phyloP scores from a whole-genome alignment of 2,888 invertebrate genomes.

The Oscheius onirici region DNA sequence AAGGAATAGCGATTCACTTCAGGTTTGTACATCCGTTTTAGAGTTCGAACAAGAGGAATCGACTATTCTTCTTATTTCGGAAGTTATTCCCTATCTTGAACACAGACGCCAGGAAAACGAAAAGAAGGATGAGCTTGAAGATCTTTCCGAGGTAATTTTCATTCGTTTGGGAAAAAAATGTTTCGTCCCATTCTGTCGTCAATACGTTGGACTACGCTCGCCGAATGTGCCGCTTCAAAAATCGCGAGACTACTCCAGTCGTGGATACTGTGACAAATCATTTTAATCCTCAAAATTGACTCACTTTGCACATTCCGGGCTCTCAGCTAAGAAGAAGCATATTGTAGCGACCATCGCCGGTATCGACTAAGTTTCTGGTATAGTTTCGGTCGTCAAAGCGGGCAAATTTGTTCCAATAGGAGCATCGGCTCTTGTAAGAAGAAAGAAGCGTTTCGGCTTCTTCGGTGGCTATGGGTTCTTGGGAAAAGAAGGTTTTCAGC shows the following conservation, averaged over 20 bases:
- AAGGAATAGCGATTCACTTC: too few relatives aligned
- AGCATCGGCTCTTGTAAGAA: slow-evolving; percentile 85
- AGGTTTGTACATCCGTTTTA: too few relatives aligned
- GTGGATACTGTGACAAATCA: too few relatives aligned
- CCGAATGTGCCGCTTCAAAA: slow-evolving; percentile 95
- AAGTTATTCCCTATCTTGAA: slow-evolving; percentile 86
- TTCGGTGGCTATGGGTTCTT: slow-evolving; percentile 88
- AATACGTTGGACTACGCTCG: slow-evolving; percentile 96
- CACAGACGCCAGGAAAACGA: slow-evolving; percentile 93
- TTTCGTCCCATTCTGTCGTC: slow-evolving; percentile 80
- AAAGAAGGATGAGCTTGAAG: slow-evolving; percentile 88
- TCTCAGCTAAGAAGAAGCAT: slow-evolving; percentile 97
- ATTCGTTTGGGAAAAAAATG: background rate
- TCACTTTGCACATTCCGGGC: slow-evolving; percentile 79
- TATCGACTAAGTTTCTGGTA: slow-evolving; percentile 83
- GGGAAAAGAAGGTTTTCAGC: slow-evolving; percentile 49
- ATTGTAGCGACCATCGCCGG: slow-evolving; percentile 84
- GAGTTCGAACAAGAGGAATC: slow-evolving; percentile 91
- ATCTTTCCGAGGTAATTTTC: slow-evolving; percentile 85
- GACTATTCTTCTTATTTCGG: slow-evolving; percentile 87
- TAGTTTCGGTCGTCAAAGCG: slow-evolving; percentile 93
- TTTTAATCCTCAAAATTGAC: too few relatives aligned
- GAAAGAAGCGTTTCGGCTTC: slow-evolving; percentile 82
- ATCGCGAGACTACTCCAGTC: slow-evolving; percentile 98
- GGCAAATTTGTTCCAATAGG: slow-evolving; percentile 92